Conservation (phyloP, 2,113 vertebrate species). For the Takifugu flavidus region DNA sequence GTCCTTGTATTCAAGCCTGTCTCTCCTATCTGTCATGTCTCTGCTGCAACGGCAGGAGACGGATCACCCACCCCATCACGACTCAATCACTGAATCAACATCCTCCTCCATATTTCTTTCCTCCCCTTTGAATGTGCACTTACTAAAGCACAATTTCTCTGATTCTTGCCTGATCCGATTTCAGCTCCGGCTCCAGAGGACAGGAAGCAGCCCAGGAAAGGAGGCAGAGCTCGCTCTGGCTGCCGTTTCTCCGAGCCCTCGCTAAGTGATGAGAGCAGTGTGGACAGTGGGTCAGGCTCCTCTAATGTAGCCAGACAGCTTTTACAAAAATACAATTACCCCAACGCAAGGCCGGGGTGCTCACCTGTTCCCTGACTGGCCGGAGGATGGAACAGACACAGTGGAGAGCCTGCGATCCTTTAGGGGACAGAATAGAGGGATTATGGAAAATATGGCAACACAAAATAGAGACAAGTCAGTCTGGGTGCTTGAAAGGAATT, state of each 20-base stretch:
- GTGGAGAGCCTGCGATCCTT: neutral
- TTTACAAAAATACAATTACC: conserved; percentile 61
- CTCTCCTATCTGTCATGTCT: conserved; percentile 38
- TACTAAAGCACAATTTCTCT: conserved; percentile 12
- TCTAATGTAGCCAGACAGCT: conserved; percentile 60
- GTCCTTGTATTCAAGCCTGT: conserved; percentile 30
- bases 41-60: conserved; percentile 25
- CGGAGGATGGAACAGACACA: conserved; percentile 31
- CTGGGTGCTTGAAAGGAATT: neutral
- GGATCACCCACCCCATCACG: conserved; percentile 28
- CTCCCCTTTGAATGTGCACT: conserved; percentile 1
- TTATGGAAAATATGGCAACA: neutral
- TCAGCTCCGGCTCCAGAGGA: conserved; percentile 5
- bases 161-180: conserved; percentile 23
- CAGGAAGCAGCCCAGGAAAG: conserved; percentile 8
- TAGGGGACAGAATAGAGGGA: conserved; percentile 2
- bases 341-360: conserved; percentile 36
- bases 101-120: conserved; percentile 3
- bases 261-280: conserved; percentile 39
- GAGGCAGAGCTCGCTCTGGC: neutral
- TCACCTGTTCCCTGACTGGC: conserved; percentile 24
- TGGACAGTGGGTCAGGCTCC: conserved; percentile 28
- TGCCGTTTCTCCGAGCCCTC: conserved; percentile 27
- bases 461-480: too few relatives aligned
- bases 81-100: conserved; percentile 29